phyloP scores from a whole-genome alignment of 2,113 vertebrate genomes.

The Mus spicilegus region DNA sequence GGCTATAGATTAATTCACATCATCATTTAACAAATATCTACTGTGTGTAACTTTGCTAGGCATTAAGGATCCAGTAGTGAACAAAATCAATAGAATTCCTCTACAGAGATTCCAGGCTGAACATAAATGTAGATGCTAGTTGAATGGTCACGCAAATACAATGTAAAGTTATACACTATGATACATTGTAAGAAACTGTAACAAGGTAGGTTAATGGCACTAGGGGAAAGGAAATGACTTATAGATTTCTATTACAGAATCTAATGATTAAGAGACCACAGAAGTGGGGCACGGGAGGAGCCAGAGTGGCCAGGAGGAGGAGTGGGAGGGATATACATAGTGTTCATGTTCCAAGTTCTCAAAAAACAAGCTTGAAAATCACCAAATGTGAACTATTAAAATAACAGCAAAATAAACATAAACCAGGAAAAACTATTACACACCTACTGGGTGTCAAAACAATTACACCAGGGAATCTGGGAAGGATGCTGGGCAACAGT shows the following conservation, averaged over 20 bases:
- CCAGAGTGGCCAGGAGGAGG: background rate
- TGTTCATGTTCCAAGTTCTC: background rate
- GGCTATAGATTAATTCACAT: conserved; percentile 25
- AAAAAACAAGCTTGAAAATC: background rate
- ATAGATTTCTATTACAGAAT: background rate
- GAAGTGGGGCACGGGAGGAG: background rate
- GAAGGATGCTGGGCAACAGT: background rate
- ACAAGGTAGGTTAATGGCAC: conserved; percentile 48
- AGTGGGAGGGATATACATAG: background rate
- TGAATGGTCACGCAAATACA: conserved; percentile 39
- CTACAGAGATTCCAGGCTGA: background rate
- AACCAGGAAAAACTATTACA: conserved; percentile 36
- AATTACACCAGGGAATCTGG: conserved; percentile 5
- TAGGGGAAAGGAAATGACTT: conserved; percentile 15
- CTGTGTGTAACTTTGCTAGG: conserved; percentile 20
- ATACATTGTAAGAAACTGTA: conserved; percentile 32
- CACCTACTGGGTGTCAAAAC: background rate
- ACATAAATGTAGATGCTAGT: background rate
- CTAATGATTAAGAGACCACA: background rate
- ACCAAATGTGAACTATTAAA: background rate
- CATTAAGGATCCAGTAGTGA: conserved; percentile 29
- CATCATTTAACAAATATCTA: conserved; percentile 28
- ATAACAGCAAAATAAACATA: background rate
- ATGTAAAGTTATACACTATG: conserved; percentile 28
- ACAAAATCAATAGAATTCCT: background rate